Percentiles rank a stretch among this genome's conserved stretches.
These are phyloP conservation scores for Odontocerum albicorne DNA, from an alignment of 2,888 invertebrate genomes.

Conservation along the genomic window DNA sequence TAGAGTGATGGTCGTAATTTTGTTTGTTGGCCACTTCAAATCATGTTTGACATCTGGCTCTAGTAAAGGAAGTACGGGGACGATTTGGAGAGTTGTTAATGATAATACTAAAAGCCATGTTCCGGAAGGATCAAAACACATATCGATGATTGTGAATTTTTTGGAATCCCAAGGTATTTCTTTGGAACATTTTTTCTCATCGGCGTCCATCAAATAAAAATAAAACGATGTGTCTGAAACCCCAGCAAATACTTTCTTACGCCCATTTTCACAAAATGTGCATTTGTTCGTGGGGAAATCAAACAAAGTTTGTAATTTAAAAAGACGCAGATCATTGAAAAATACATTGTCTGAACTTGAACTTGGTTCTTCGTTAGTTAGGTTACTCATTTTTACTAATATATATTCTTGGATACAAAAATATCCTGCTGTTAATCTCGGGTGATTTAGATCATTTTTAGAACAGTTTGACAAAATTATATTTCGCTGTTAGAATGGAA, in stretches of 20 bases:
- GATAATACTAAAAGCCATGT: constrained; percentile 71
- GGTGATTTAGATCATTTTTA: too few relatives aligned
- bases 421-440: too few relatives aligned
- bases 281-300: constrained; percentile 47
- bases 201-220: constrained; percentile 49
- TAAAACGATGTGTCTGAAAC: constrained; percentile 51
- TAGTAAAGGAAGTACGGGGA: constrained; percentile 54
- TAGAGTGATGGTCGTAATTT: constrained; percentile 51
- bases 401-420: too few relatives aligned
- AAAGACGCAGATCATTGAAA: constrained; percentile 45
- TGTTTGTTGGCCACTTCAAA: constrained; percentile 53
- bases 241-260: constrained; percentile 52
- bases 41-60: constrained; percentile 52
- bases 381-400: constrained; percentile 16
- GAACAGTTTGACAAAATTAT: too few relatives aligned
- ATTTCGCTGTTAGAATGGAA: too few relatives aligned
- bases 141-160: constrained; percentile 62
- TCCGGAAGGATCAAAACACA: constrained; percentile 84
- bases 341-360: constrained; percentile 12
- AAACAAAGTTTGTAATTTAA: constrained; percentile 52
- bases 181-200: constrained; percentile 39
- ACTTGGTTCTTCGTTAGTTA: not conserved
- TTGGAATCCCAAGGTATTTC: constrained; percentile 51
- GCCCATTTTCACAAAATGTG: constrained; percentile 54
- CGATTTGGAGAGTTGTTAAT: constrained; percentile 54